These are phyloP conservation scores for Anoplophora glabripennis DNA, from an alignment of 1,140 invertebrate species.

Conservation along the genomic window DNA sequence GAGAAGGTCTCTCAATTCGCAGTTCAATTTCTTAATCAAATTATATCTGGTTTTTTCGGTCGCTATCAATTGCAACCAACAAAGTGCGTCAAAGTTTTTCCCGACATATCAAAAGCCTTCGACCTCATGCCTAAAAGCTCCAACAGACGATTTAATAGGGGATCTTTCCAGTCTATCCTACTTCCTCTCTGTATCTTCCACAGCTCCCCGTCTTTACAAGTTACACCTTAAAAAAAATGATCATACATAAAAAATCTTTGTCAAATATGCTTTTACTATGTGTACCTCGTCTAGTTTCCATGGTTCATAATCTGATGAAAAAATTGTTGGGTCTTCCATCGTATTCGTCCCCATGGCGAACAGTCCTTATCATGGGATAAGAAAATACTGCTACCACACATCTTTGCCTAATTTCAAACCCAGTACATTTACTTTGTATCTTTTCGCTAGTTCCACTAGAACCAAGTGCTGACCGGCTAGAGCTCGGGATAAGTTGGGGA, in stretches of 20 bases:
- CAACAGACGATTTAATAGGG: slow-evolving; percentile 53
- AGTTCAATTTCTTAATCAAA: slow-evolving; percentile 45
- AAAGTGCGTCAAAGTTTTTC: slow-evolving; percentile 66
- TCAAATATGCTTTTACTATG: no score
- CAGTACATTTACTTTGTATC: slow-evolving; percentile 36
- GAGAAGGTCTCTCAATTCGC: slow-evolving; percentile 21
- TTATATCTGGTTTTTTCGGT: slow-evolving; percentile 61
- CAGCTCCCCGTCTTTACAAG: slow-evolving; percentile 61
- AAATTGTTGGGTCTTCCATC: slow-evolving; percentile 69
- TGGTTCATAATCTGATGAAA: slow-evolving; percentile 61
- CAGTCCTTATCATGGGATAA: slow-evolving; percentile 59
- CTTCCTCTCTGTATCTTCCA: slow-evolving; percentile 62
- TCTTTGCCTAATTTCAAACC: slow-evolving; percentile 54
- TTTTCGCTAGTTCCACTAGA: slow-evolving; percentile 33
- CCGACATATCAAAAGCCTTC: slow-evolving; percentile 62
- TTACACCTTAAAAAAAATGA: slow-evolving; percentile 55
- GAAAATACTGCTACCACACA: slow-evolving; percentile 62
- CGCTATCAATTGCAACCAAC: slow-evolving; percentile 59
- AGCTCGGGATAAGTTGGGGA: slow-evolving; percentile 19
- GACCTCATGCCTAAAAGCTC: slow-evolving; percentile 58
- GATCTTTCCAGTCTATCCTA: slow-evolving; percentile 57
- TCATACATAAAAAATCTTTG: slow-evolving; percentile 5
- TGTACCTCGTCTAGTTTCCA: slow-evolving; percentile 63
- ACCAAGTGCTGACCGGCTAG: slow-evolving; percentile 41
- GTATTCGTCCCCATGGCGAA: slow-evolving; percentile 61